Percentiles rank a stretch among this genome's conserved stretches.
phyloP scores from a whole-genome alignment of 2,113 vertebrate genomes.

The Ochotona princeps region DNA sequence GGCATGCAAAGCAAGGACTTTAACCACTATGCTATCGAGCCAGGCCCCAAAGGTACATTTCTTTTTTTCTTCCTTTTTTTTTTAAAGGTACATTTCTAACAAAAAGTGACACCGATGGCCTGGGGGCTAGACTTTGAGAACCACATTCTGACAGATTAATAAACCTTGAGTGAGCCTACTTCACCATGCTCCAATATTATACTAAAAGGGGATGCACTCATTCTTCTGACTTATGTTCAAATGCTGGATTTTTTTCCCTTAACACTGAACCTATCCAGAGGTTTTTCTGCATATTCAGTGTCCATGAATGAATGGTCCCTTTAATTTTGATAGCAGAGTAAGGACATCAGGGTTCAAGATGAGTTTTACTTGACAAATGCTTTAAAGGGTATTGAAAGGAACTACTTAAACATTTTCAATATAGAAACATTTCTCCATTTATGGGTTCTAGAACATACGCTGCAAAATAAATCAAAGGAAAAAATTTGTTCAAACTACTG shows the following conservation, averaged over 20 bases:
- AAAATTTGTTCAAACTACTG: background rate
- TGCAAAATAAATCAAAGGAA: slow-evolving; percentile 20
- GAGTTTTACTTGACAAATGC: background rate
- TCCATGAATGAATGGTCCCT: background rate
- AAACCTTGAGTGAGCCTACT: background rate
- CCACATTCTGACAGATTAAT: background rate
- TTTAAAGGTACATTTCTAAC: background rate
- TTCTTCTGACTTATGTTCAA: background rate
- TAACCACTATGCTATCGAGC: no score
- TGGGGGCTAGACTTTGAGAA: background rate
- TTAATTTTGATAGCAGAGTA: background rate
- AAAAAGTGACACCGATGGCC: background rate
- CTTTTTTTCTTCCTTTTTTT: no score
- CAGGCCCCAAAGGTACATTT: no score
- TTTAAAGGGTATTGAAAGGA: background rate
- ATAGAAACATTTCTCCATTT: background rate
- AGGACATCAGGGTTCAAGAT: background rate
- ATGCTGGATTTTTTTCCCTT: background rate
- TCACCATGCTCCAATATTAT: background rate
- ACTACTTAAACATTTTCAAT: background rate
- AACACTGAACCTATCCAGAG: background rate
- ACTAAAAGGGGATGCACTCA: background rate
- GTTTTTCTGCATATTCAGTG: background rate
- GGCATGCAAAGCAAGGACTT: no score
- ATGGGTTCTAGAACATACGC: background rate